Percentiles rank a stretch among this genome's conserved stretches.
Conservation (phyloP, 2,797 vertebrate species). For the Myotis planiceps region DNA sequence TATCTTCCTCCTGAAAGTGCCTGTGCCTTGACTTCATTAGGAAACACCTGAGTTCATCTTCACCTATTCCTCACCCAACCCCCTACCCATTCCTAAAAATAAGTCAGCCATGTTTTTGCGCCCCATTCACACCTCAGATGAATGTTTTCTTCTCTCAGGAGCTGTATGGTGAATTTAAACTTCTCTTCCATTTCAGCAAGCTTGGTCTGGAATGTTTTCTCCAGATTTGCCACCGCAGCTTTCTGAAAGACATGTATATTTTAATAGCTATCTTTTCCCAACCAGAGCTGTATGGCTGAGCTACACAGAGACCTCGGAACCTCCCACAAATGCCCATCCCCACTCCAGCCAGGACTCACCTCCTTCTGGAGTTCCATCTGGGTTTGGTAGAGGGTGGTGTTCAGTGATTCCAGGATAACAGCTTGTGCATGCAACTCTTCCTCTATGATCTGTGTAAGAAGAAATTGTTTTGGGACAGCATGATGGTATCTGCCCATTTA, state of each 20-base stretch:
- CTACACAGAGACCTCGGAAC: neutral
- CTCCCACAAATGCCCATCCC: neutral
- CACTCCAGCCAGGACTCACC: conserved; percentile 58
- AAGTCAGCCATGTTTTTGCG: neutral
- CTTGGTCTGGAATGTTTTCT: conserved; percentile 73
- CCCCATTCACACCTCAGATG: conserved; percentile 72
- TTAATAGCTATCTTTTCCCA: neutral
- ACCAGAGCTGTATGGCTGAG: neutral
- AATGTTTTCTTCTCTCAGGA: conserved; percentile 77
- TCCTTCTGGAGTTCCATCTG: conserved; percentile 77
- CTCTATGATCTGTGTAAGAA: conserved; percentile 71
- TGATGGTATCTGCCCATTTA: neutral
- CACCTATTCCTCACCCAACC: neutral
- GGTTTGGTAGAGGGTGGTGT: conserved; percentile 69
- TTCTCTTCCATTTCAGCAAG: conserved; percentile 75
- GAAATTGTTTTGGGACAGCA: neutral
- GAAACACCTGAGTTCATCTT: neutral
- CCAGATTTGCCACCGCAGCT: conserved; percentile 52
- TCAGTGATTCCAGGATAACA: conserved; percentile 75
- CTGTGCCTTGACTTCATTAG: neutral
- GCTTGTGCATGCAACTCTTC: conserved; percentile 77
- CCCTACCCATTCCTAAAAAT: neutral
- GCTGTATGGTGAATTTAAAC: conserved; percentile 64
- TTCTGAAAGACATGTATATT: conserved; percentile 73
- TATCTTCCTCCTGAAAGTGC: fast-evolving